Evolutionary conservation across 2,888 invertebrate species (phyloP), one percentile per base, ranked within the genome.

Genomic region (Drosophila mayaguana): DNA sequence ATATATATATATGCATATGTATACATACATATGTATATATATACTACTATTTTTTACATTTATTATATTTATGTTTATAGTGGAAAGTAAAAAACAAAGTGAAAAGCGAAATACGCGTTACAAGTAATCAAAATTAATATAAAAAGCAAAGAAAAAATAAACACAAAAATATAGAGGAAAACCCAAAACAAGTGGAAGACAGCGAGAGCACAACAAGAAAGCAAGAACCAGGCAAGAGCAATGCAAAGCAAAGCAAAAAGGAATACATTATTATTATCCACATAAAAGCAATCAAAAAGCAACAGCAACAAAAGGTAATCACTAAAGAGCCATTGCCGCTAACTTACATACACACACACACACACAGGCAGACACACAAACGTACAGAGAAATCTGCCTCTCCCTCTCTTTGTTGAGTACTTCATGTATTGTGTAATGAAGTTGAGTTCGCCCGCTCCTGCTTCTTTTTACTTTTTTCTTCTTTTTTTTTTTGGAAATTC

Each of bases 361-460:
- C 12, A 42, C 42, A 20, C 16, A n/a, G 1, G 42, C 14, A 42
- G 8, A 40, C 42, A 8, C 2, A 36, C 53, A 22, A 22, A n/a
- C 36, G 14, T 36, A 22, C 36, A 36, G 34, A 36, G 38, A 14
- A 12, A 42, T 34, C 20, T 32, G 18, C 14, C 12, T 14, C 14
- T 11, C 32, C 38, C 22, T 14, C 16, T 46, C 22, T 16, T 34
- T 9, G 32, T 32, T 20, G 8, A 73, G 71, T 46, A 56, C 67
- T 66, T 66, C 66, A 66, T 66, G 66, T 85, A 90, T 90, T 90
- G 90, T 91, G 90, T 91, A 90, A 90, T 90, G 88, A 84, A 84
- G 83, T 88, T 77, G 80, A 75, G 67, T 66, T 66, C 65, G 65
- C 63, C 67, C 63, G 38, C 51, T 64, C 34, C 63, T 68, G 51